Percentiles rank a stretch among this genome's conserved stretches.
Conservation (phyloP, 2,888 invertebrate species). For the Girardia tigrina region DNA sequence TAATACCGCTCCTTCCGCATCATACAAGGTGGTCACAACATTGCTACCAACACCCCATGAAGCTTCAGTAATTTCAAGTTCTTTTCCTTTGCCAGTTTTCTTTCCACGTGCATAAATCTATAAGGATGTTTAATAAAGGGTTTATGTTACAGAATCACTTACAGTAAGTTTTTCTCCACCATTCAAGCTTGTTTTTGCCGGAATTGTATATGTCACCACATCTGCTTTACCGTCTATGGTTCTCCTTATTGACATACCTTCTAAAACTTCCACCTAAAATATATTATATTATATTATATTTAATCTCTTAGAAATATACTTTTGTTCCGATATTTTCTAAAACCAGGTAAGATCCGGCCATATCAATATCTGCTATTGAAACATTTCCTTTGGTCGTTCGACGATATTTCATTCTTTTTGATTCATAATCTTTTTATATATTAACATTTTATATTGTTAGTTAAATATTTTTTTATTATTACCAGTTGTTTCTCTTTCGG, state of each 20-base stretch:
- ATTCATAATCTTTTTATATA: not conserved
- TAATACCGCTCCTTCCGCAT: not conserved
- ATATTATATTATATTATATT: not conserved
- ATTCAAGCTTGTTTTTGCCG: not conserved
- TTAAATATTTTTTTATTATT: not conserved
- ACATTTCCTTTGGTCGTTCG: constrained; percentile 53
- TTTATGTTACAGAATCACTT: not conserved
- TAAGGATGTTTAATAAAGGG: not conserved
- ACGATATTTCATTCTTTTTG: constrained; percentile 54
- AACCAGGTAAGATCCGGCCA: constrained; percentile 51
- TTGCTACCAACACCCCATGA: not conserved
- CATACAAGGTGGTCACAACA: not conserved
- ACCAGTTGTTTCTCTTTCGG: not conserved
- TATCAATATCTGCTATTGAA: constrained; percentile 51
- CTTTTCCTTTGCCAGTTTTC: not conserved
- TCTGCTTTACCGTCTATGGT: not conserved
- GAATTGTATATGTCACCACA: not conserved
- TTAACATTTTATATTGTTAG: not conserved
- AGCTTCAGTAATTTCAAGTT: not conserved
- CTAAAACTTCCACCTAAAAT: not conserved
- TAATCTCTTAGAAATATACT: constrained; percentile 36
- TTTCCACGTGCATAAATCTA: not conserved
- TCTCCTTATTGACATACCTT: not conserved
- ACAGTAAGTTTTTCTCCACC: not conserved
- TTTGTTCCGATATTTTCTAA: constrained; percentile 52